Percentiles rank a stretch among this genome's conserved stretches.
phyloP scores from a whole-genome alignment of 2,888 invertebrate species.

The Serrognathus titanus region DNA sequence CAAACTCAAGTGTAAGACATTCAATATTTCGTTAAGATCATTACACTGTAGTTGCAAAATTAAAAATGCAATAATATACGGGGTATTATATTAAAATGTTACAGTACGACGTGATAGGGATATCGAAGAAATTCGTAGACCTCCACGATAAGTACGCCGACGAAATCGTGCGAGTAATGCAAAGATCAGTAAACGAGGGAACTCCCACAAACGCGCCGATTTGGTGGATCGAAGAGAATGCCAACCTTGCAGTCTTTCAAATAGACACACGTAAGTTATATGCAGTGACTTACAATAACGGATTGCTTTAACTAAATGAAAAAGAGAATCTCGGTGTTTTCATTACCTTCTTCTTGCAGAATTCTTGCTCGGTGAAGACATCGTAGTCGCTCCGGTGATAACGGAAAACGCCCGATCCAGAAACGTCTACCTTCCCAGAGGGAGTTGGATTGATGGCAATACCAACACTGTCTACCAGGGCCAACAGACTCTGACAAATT shows the following conservation, averaged over 20 bases:
- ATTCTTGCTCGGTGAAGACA: constrained; percentile 72
- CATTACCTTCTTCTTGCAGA: constrained; percentile 53
- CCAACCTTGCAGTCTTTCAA: constrained; percentile 11
- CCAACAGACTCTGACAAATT: constrained; percentile 57
- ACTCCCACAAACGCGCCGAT: constrained; percentile 75
- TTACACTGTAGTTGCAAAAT: background rate
- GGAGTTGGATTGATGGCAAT: constrained; percentile 65
- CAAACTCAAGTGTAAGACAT: constrained; percentile 1
- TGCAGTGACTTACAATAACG: background rate
- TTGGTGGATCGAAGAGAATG: constrained; percentile 65
- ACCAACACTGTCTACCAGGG: constrained; percentile 12
- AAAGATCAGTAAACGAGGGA: constrained; percentile 57
- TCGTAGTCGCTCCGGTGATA: constrained; percentile 77
- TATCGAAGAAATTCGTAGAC: constrained; percentile 61
- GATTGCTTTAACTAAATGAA: background rate
- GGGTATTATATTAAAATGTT: background rate
- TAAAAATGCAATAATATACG: background rate
- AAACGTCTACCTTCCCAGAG: constrained; percentile 73
- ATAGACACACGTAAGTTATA: constrained; percentile 17
- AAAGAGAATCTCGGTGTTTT: background rate
- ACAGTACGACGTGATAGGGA: constrained; percentile 55
- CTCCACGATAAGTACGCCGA: constrained; percentile 63
- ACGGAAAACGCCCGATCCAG: constrained; percentile 58
- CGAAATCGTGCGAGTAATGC: constrained; percentile 61
- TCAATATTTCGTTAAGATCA: background rate